Percentiles rank a stretch among this genome's conserved stretches.
Evolutionary conservation across 2,113 vertebrate genomes (phyloP).

Genomic region (Parotia lawesii): DNA sequence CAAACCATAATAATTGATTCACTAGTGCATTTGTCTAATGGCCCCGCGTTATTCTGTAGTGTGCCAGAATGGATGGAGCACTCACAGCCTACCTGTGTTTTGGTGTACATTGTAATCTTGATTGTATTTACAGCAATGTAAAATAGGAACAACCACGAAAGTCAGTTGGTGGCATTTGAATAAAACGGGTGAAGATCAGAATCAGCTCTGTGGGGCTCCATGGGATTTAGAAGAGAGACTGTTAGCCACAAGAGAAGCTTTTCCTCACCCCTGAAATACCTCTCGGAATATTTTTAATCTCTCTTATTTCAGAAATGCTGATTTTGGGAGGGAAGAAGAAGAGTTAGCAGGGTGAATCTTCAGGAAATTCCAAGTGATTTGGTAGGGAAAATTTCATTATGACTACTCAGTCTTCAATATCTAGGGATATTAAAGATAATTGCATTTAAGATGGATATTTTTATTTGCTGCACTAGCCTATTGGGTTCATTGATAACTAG

Average conservation of each 20-base stretch:
- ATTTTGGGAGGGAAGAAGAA: neutral
- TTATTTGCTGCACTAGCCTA: neutral
- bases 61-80: neutral
- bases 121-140: neutral
- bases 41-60: neutral
- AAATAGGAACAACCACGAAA: neutral
- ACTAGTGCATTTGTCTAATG: constrained; percentile 63
- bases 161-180: neutral
- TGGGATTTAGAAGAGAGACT: neutral
- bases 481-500: neutral
- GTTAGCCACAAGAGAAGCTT: neutral
- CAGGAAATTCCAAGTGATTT: neutral
- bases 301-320: neutral
- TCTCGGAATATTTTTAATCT: neutral
- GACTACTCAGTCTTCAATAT: neutral
- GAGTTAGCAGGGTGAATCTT: neutral
- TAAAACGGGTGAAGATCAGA: neutral
- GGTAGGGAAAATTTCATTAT: neutral
- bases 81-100: neutral
- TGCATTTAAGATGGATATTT: neutral
- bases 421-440: neutral
- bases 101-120: neutral
- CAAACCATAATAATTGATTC: constrained; percentile 72
- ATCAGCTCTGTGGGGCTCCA: neutral
- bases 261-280: neutral